Evolutionary conservation across 2,888 invertebrate genomes (phyloP).

Genomic region (Acrobasis consociella): DNA sequence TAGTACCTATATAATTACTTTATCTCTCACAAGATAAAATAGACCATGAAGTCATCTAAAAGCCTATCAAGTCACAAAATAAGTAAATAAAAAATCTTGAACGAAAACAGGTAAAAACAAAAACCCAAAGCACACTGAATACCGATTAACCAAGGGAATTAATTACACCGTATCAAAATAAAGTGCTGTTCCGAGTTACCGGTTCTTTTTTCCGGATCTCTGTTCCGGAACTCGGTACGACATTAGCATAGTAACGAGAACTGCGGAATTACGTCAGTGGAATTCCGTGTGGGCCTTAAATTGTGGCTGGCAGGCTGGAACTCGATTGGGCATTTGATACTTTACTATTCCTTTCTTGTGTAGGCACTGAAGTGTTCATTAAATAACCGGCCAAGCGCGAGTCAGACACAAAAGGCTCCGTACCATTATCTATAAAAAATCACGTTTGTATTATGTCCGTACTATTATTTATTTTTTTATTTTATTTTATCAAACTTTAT

Average conservation of each 20-base stretch:
- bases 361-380: no score
- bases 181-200: conserved; percentile 32
- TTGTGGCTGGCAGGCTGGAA: conserved; percentile 5
- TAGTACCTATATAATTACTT: no score
- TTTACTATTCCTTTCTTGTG: not conserved
- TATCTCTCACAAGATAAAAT: no score
- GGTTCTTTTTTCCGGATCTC: conserved; percentile 39
- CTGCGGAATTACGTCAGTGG: conserved; percentile 24
- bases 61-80: not conserved
- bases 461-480: no score
- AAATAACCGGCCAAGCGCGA: no score
- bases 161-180: conserved; percentile 23
- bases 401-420: no score
- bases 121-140: not conserved
- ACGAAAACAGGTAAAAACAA: not conserved
- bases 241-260: conserved; percentile 73
- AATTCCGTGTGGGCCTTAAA: conserved; percentile 9
- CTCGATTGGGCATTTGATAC: not conserved
- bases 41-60: no score
- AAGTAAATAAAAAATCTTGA: no score
- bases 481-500: no score
- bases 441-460: no score
- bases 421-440: no score
- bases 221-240: conserved; percentile 55
- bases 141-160: conserved; percentile 8